phyloP scores from a whole-genome alignment of 1,140 invertebrate genomes.

The Camponotus floridanus region DNA sequence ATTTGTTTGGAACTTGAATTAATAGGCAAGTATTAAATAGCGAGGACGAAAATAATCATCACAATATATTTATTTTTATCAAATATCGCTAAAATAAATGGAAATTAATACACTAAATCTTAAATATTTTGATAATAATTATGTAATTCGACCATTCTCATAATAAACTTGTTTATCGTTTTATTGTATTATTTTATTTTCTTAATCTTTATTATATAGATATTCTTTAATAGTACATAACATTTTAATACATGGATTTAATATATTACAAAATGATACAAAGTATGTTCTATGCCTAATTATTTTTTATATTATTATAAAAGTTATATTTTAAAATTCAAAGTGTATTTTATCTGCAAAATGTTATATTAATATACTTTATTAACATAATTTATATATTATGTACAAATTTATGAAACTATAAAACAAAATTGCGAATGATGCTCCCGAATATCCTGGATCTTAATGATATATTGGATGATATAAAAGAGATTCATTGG shows the following conservation, averaged over 20 bases:
- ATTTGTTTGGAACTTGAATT: not conserved
- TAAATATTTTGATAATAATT: conserved; percentile 11
- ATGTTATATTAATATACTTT: not conserved
- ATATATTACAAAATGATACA: not conserved
- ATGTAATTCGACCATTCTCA: not conserved
- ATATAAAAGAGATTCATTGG: not conserved
- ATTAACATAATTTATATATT: not conserved
- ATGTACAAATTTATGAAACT: not conserved
- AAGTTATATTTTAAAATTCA: not conserved
- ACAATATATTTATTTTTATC: conserved; percentile 2
- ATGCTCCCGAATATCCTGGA: not conserved
- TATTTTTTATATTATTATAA: not conserved
- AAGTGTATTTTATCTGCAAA: not conserved
- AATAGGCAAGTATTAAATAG: not conserved
- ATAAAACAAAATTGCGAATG: not conserved
- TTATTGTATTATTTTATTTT: too few relatives aligned
- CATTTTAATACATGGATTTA: not conserved
- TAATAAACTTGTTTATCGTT: too few relatives aligned
- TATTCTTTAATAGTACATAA: not conserved
- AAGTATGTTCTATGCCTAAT: not conserved
- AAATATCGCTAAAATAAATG: not conserved
- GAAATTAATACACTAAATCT: not conserved
- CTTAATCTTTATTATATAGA: too few relatives aligned
- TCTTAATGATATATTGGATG: not conserved
- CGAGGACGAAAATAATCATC: not conserved